Conservation (phyloP, 2,888 invertebrate species). For the Lacanobia oleracea region DNA sequence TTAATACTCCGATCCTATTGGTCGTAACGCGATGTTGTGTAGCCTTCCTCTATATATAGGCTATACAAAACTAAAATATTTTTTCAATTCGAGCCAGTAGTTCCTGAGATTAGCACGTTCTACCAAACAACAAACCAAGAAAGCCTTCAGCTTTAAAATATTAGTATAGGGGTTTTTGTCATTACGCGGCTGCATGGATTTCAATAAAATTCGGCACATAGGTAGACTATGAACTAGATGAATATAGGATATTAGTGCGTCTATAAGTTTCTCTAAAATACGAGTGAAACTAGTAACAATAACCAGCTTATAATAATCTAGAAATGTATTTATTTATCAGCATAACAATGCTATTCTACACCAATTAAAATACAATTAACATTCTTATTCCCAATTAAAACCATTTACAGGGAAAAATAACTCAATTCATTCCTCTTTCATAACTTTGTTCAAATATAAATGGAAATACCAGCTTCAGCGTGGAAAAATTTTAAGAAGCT, state of each 20-base stretch:
- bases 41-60: no score
- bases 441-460: neutral
- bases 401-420: constrained; percentile 8
- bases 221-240: neutral
- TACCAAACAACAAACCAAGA: no score
- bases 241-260: neutral
- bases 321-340: no score
- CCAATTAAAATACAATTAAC: constrained; percentile 22
- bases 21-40: no score
- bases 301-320: neutral
- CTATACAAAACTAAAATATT: no score
- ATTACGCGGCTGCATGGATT: neutral
- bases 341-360: neutral
- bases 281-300: neutral
- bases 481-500: constrained; percentile 1
- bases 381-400: constrained; percentile 20
- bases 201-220: neutral
- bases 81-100: no score
- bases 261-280: no score
- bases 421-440: neutral
- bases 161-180: no score
- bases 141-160: no score
- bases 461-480: constrained; percentile 26
- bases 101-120: no score
- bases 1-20: no score